Evolutionary conservation across 2,888 invertebrate species (phyloP).

Genomic region (Oasisia sp.): DNA sequence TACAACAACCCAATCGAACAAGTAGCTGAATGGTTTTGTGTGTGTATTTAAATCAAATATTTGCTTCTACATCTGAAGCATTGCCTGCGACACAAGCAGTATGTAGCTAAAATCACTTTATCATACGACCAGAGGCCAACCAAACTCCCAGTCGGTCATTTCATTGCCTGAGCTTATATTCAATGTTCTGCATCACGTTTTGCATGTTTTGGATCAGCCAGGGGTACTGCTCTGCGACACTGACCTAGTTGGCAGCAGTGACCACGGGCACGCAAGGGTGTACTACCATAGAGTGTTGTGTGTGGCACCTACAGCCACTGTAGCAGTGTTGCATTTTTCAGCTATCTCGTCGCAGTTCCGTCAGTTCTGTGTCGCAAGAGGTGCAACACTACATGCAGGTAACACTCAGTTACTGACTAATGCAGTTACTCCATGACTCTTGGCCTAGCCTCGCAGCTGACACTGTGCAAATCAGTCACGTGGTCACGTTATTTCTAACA

Average conservation of each 20-base stretch:
- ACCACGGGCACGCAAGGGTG: too few relatives aligned
- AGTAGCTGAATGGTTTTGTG: too few relatives aligned
- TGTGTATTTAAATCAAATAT: too few relatives aligned
- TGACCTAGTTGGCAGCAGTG: too few relatives aligned
- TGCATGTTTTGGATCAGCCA: neutral
- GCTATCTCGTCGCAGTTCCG: conserved; percentile 56
- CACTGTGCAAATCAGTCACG: neutral
- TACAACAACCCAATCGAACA: too few relatives aligned
- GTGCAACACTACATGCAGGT: conserved; percentile 32
- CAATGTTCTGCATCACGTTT: neutral
- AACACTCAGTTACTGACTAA: conserved; percentile 24
- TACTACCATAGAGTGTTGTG: neutral
- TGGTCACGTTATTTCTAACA: neutral
- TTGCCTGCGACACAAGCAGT: too few relatives aligned
- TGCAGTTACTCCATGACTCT: neutral
- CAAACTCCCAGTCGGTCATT: too few relatives aligned
- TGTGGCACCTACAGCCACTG: neutral
- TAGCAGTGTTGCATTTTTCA: conserved; percentile 38
- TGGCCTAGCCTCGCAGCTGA: neutral
- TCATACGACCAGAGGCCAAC: too few relatives aligned
- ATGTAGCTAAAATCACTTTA: too few relatives aligned
- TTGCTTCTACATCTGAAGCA: too few relatives aligned
- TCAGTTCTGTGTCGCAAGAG: conserved; percentile 51
- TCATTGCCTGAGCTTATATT: too few relatives aligned
- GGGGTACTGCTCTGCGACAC: too few relatives aligned